Evolutionary conservation across 2,113 vertebrate species (phyloP).

Genomic region (Steatornis caripensis): DNA sequence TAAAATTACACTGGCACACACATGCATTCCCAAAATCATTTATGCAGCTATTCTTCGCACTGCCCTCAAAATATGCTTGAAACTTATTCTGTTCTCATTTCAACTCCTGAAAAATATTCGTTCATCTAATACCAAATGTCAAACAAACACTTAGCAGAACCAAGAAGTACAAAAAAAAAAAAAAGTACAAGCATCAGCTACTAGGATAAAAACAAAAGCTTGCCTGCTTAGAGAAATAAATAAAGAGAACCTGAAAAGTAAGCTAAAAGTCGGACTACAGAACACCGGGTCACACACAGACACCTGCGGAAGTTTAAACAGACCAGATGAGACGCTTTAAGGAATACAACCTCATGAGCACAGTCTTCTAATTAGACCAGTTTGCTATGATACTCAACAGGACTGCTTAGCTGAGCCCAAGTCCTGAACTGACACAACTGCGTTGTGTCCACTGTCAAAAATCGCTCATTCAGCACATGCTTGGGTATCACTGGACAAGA

Average conservation of each 20-base stretch:
- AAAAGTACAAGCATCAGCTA: neutral
- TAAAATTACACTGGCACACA: neutral
- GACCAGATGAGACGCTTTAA: neutral
- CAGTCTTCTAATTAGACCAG: neutral
- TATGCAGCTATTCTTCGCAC: neutral
- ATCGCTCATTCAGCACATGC: neutral
- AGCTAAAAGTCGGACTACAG: neutral
- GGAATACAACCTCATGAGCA: neutral
- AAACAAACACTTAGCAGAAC: neutral
- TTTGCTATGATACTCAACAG: neutral
- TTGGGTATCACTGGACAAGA: neutral
- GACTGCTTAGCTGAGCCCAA: neutral
- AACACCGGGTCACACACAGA: neutral
- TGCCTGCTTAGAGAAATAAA: neutral
- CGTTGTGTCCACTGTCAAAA: neutral
- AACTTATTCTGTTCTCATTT: neutral
- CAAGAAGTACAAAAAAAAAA: neutral
- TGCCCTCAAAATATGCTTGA: neutral
- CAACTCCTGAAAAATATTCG: neutral
- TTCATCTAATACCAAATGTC: neutral
- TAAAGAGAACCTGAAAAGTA: neutral
- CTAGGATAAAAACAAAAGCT: neutral
- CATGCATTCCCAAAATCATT: neutral
- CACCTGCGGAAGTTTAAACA: neutral
- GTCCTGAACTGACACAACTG: neutral